Base-by-base conservation (phyloP, 2,888 invertebrate species). In the Macrophya annulata region DNA sequence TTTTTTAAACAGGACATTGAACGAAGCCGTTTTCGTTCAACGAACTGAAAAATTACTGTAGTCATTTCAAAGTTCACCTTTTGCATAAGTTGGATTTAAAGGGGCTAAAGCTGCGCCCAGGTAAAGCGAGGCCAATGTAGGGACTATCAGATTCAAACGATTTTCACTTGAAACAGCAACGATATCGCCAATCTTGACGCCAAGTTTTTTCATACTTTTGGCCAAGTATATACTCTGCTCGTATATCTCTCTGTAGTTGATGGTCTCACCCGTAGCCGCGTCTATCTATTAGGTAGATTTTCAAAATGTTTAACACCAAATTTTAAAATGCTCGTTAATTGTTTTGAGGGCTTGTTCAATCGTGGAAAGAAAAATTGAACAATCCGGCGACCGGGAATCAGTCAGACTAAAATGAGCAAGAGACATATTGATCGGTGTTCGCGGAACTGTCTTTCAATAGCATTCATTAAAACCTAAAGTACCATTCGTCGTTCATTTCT, bases 81-180 rank as follows among this genome's bases (percentile, higher is more conserved):
- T 88, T 0, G 90, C 88, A 77, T 92, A 92, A 6, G 84, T 40
- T 0, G 91, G 90, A 88, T 92, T 93, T 68, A 92, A 77, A 0
- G 91, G 90, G 12, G 91, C 87, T n/a, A 89, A 25, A 10, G 88
- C 86, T 21, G 89, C 90, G 15, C 92, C 92, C 4, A 88, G 65
- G 74, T 88, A 91, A 31, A 91, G 81, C 4, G 89, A 86, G 0
- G 90, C 90, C 68, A 89, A 88, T 12, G 87, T 86, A 15, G 90
- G 89, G 45, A 91, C 37, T 25, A 87, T 40, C 84, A 87, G 89
- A 86, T 88, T 86, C 0, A 85, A 76, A 77, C 87, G 88, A 86
- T 90, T 91, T 81, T 90, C 90, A 65, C 87, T 85, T 17, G 85
- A 86, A 68, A 90, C 86, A n/a, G 87, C 85, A 48, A 91, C 68